Evolutionary conservation across 2,113 vertebrate species (phyloP), one percentile per base, ranked within the genome.

Genomic region (Hymenochirus boettgeri): DNA sequence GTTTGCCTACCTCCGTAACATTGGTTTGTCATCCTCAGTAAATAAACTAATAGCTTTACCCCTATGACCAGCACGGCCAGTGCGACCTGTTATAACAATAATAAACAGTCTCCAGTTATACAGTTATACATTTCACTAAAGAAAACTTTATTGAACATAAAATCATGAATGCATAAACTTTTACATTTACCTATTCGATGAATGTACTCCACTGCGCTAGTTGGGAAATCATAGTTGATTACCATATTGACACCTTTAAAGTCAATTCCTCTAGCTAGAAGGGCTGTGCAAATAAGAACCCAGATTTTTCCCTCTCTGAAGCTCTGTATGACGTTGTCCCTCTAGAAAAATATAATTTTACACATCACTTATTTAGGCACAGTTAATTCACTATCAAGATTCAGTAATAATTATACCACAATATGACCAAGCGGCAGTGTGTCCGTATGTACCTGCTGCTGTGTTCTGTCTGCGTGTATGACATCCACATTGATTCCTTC

Each of bases 401-500:
- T n/a, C n/a, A n/a, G n/a, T n/a, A n/a, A n/a, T n/a, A n/a, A n/a
- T n/a, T n/a, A n/a, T n/a, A n/a, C n/a, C n/a, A n/a, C n/a, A n/a
- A n/a, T n/a, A n/a, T n/a, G n/a, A n/a, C n/a, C n/a, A n/a, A n/a
- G n/a, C n/a, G 73, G 71, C 19, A 39, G 12, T 17, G 3, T n/a
- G 39, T 42, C 15, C 2, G 33, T 35, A n/a, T 1, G 15, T 79
- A 93, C 94, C 90, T 97, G 94, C 39, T 93, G 93, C 74, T 96
- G 92, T 15, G 93, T 96, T 75, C 90, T 91, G 52, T 96, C 94
- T 23, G 96, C 94, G 19, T 99, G 94, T 78, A 99, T 98, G 74
- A 96, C 88, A 29, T 97, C 96, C 55, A 98, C 96, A 0, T 99
- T 99, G 85, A 99, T 96, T 52, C 94, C 96, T 79, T 97, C 96